Evolutionary conservation across 1,140 invertebrate genomes (phyloP), one percentile per base, ranked within the genome.

Genomic region (Scaptomyza montana): DNA sequence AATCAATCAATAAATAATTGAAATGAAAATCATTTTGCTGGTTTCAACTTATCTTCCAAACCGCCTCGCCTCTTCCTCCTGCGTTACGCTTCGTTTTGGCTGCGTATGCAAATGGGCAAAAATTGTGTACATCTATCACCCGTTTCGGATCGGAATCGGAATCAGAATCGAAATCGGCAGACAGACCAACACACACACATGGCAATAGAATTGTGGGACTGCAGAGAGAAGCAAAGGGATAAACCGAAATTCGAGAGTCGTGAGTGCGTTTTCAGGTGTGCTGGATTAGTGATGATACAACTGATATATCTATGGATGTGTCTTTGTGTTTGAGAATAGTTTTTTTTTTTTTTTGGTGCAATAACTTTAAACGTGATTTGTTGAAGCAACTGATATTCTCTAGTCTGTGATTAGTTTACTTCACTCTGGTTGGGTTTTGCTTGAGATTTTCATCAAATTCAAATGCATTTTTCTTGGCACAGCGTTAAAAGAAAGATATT

Each of bases 1-100:
- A 87, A 87, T 87, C 84, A 89, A 87, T 87, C 84, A 87, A 87
- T 87, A 87, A 87, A 87, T 87, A 87, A 87, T 87, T 87, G 84
- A 87, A 87, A 87, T 87, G 84, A 87, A 87, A 87, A 87, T 87
- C 84, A 87, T 87, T 87, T 87, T 87, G 76, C 84, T 89, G 84
- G 84, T 87, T 87, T 80, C 79, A 87, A 87, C 84, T 87, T 89
- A 87, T 87, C 84, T 82, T 86, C 57, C 41, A 39, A 28, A 43
- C 62, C 43, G 13, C 12, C 0, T 10, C 5, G 50, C 28, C 45
- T 39, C 39, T 21, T 6, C 60, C 10, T 8, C 16, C 43, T 80
- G 59, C 73, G 75, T 74, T 70, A 50, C 77, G 77, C 59, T 72
- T 72, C 66, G 74, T 53, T 79, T 79, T 63, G 64, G 61, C 74